Evolutionary conservation across 2,888 invertebrate species (phyloP).

Genomic region (Metallyticus violacea): DNA sequence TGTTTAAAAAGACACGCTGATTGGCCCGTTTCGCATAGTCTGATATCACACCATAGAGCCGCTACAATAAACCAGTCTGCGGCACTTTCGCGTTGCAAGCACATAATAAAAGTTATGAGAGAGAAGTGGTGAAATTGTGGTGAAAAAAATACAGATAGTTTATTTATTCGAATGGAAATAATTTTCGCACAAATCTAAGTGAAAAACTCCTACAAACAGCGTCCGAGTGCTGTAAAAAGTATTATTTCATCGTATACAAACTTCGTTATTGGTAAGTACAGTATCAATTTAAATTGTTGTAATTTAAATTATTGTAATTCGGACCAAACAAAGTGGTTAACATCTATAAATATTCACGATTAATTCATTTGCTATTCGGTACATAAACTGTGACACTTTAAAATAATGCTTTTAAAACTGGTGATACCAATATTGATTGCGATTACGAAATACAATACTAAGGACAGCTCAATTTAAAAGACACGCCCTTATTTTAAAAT

Average conservation of each 20-base stretch:
- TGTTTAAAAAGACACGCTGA: constrained; percentile 43
- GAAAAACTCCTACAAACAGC: background rate
- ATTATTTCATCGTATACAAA: background rate
- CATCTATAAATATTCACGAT: no score
- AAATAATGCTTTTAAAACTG: no score
- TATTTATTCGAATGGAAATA: background rate
- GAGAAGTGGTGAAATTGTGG: background rate
- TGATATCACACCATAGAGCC: constrained; percentile 71
- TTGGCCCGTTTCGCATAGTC: constrained; percentile 71
- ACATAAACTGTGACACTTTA: no score
- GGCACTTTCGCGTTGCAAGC: background rate
- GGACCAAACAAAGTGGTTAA: no score
- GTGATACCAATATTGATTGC: no score
- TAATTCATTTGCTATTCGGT: no score
- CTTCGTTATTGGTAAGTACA: background rate
- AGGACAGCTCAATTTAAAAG: no score
- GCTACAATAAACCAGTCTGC: constrained; percentile 44
- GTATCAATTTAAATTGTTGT: background rate
- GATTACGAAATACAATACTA: no score
- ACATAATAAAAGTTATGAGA: background rate
- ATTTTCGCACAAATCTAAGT: background rate
- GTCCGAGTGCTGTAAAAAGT: background rate
- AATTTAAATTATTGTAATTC: no score
- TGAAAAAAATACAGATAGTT: background rate
- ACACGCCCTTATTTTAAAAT: no score